Evolutionary conservation across 2,797 vertebrate species (phyloP).

Genomic region (Macroramphosus scolopax): DNA sequence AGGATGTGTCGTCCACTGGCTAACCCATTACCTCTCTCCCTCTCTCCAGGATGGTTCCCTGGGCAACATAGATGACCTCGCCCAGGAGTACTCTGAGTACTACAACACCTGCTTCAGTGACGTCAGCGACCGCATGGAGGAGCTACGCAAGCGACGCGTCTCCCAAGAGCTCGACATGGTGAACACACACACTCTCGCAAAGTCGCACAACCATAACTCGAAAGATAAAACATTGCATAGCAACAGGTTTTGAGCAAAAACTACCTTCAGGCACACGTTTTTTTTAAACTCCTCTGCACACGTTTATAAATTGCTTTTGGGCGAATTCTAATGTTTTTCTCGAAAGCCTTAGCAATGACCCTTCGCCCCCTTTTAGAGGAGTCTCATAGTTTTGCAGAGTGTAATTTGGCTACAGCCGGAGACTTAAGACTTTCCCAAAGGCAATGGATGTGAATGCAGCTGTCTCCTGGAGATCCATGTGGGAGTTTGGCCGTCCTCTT

Average conservation of each 20-base stretch:
- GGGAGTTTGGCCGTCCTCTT: slow-evolving; percentile 38
- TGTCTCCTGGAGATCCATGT: slow-evolving; percentile 11
- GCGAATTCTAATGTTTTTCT: slow-evolving; percentile 22
- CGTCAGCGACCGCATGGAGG: slow-evolving; percentile 95
- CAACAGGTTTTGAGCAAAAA: slow-evolving; percentile 7
- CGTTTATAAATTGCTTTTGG: slow-evolving; percentile 12
- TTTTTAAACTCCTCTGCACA: slow-evolving; percentile 4
- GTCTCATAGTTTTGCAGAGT: slow-evolving; percentile 14
- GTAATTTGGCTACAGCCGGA: slow-evolving; percentile 35
- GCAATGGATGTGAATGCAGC: slow-evolving; percentile 34
- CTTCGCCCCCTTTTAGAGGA: slow-evolving; percentile 2
- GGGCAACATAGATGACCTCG: slow-evolving; percentile 97
- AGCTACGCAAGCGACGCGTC: slow-evolving; percentile 89
- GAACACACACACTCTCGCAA: slow-evolving; percentile 19
- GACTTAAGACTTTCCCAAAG: slow-evolving; percentile 20
- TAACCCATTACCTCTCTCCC: slow-evolving; percentile 20
- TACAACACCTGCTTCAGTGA: slow-evolving; percentile 97
- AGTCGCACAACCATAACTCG: not conserved
- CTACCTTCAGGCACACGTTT: not conserved
- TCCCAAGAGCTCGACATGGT: slow-evolving; percentile 95
- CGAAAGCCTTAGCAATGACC: slow-evolving; percentile 31
- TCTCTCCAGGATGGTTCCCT: slow-evolving; percentile 90
- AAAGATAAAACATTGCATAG: not conserved
- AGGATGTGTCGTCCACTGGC: slow-evolving; percentile 9
- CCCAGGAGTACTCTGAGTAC: slow-evolving; percentile 97